phyloP scores from a whole-genome alignment of 2,113 vertebrate species.

The Camarhynchus parvulus region DNA sequence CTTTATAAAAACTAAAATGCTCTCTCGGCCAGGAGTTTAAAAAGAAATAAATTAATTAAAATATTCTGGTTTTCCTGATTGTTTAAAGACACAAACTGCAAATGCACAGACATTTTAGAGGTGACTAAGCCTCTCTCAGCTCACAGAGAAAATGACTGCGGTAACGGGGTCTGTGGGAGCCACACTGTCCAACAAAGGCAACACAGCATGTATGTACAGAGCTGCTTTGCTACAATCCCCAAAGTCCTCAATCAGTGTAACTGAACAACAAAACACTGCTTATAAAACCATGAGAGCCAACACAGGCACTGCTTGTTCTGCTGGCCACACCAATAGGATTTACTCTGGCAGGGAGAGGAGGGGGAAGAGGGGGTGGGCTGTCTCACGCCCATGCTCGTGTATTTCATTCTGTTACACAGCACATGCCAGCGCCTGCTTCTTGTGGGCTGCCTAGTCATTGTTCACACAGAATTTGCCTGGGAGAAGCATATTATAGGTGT shows the following conservation, averaged over 20 bases:
- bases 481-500: background rate
- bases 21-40: background rate
- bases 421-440: background rate
- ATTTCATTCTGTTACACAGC: background rate
- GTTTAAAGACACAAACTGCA: background rate
- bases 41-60: background rate
- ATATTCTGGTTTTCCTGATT: background rate
- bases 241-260: constrained; percentile 46
- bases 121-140: background rate
- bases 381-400: background rate
- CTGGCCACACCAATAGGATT: constrained; percentile 51
- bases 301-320: constrained; percentile 56
- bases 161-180: background rate
- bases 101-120: background rate
- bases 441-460: background rate
- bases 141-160: constrained; percentile 6
- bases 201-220: constrained; percentile 44
- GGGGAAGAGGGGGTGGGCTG: background rate
- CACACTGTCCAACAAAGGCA: background rate
- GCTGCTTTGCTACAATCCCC: constrained; percentile 35
- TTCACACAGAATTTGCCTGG: background rate
- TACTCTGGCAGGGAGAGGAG: background rate
- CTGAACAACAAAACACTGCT: constrained; percentile 53
- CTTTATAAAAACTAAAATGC: background rate
- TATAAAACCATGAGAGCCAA: constrained; percentile 48